Conservation (phyloP, 2,113 vertebrate species). For the Tichodroma muraria region DNA sequence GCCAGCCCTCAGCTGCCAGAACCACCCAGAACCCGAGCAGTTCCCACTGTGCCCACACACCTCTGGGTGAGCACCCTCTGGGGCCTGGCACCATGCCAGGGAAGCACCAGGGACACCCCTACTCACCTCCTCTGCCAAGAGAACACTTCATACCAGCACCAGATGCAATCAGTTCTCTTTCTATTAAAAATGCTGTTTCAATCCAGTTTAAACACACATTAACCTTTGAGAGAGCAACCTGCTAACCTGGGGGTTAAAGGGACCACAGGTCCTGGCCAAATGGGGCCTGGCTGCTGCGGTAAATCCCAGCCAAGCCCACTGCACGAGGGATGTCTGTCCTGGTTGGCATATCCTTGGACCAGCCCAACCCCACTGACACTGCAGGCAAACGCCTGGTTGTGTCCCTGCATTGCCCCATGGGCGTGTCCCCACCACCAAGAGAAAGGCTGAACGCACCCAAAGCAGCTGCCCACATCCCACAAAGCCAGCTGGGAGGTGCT, state of each 20-base stretch:
- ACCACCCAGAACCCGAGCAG: fast-evolving
- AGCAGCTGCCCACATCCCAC: not conserved
- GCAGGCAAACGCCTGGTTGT: not conserved
- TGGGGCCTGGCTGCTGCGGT: not conserved
- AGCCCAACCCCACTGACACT: not conserved
- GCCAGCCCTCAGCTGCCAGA: not conserved
- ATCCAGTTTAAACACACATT: not conserved
- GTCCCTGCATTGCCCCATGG: no score
- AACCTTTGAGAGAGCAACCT: not conserved
- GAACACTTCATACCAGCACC: not conserved
- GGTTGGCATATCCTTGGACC: not conserved
- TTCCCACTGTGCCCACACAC: not conserved
- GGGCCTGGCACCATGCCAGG: fast-evolving
- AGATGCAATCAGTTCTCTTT: not conserved
- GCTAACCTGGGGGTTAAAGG: not conserved
- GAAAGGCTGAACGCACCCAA: not conserved
- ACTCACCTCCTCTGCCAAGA: not conserved
- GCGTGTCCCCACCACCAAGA: not conserved
- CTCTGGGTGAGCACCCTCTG: fast-evolving
- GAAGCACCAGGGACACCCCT: not conserved
- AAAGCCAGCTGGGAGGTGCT: not conserved
- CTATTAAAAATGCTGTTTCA: not conserved
- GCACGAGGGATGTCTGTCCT: not conserved
- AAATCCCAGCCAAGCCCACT: not conserved
- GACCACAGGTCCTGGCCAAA: not conserved